Conservation (phyloP, 2,888 invertebrate species). For the Cecidostiba fungosa region DNA sequence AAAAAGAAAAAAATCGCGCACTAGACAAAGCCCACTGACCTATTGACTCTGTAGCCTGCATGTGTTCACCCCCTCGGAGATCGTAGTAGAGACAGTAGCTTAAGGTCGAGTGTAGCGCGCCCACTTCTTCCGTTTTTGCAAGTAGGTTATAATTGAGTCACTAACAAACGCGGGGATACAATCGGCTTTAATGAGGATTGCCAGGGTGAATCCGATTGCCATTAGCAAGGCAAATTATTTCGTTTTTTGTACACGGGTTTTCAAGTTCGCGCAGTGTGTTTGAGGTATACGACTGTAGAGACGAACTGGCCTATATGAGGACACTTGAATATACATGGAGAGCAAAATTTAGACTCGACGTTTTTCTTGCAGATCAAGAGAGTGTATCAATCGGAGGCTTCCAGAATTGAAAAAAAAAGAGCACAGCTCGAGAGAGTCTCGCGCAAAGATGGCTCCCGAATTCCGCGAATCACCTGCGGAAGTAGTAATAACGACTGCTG, state of each 20-base stretch:
- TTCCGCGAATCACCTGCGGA: constrained; percentile 17
- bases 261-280: background rate
- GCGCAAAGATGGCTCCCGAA: constrained; percentile 39
- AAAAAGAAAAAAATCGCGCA: constrained; percentile 17
- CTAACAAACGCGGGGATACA: background rate
- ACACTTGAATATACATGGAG: background rate
- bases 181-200: background rate
- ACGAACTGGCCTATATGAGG: constrained; percentile 3
- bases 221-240: background rate
- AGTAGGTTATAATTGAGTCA: background rate
- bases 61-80: constrained; percentile 53
- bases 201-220: background rate
- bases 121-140: background rate
- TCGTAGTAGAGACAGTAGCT: background rate
- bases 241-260: background rate
- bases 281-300: too few species aligned
- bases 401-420: background rate
- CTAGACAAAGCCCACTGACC: constrained; percentile 75
- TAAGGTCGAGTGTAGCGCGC: constrained; percentile 23
- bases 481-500: background rate
- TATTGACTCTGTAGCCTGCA: constrained; percentile 75
- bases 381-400: background rate
- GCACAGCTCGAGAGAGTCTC: background rate
- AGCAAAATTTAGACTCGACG: background rate
- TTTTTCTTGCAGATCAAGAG: constrained; percentile 36